phyloP scores from a whole-genome alignment of 2,113 vertebrate species.

The Petrocephalus zakoni region DNA sequence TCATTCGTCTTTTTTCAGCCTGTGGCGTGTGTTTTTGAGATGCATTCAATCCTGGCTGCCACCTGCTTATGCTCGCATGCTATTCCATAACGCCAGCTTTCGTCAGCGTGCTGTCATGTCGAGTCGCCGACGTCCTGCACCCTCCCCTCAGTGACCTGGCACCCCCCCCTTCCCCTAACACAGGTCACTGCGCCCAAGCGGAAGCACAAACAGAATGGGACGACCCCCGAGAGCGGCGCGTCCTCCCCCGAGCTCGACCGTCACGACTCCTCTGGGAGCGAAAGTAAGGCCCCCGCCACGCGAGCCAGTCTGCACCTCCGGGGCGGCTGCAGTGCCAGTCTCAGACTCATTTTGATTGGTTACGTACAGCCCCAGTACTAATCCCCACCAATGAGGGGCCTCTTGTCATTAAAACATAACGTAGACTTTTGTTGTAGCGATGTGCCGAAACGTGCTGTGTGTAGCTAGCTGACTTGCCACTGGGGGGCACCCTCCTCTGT shows the following conservation, averaged over 20 bases:
- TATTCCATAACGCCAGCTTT: background rate
- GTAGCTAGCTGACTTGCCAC: background rate
- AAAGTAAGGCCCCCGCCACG: constrained; percentile 63
- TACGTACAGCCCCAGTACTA: background rate
- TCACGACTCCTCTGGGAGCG: constrained; percentile 92
- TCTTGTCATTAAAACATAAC: background rate
- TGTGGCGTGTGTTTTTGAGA: background rate
- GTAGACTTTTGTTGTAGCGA: background rate
- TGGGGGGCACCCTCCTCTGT: constrained; percentile 21
- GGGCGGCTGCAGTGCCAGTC: background rate
- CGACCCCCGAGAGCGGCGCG: constrained; percentile 79
- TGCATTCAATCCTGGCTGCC: constrained; percentile 7
- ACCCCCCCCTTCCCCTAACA: background rate
- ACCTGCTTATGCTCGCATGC: constrained; percentile 12
- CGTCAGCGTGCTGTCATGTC: background rate
- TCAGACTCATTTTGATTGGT: background rate
- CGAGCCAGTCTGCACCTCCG: background rate
- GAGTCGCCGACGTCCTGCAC: background rate
- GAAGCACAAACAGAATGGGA: constrained; percentile 77
- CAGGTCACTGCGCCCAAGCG: constrained; percentile 90
- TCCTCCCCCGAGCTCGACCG: constrained; percentile 90
- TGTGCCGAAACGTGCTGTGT: background rate
- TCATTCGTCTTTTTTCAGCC: background rate
- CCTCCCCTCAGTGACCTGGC: background rate
- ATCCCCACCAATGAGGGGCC: background rate